Conservation (phyloP, 2,888 invertebrate species). For the Eupithecia tripunctaria region DNA sequence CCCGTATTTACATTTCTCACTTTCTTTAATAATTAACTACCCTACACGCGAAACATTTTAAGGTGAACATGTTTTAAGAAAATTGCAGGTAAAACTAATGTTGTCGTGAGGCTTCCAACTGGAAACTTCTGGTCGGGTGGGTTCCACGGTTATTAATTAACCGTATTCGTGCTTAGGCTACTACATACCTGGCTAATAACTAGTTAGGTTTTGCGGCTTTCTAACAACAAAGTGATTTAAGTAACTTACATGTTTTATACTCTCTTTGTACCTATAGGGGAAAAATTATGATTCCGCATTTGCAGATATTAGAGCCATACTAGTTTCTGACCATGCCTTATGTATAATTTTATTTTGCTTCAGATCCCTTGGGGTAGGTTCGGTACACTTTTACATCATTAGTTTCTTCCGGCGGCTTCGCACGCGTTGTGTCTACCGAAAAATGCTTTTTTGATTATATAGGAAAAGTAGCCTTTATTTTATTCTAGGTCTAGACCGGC, state of each 20-base stretch:
- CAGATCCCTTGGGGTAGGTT: too few species aligned
- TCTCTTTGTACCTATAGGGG: too few species aligned
- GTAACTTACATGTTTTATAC: neutral
- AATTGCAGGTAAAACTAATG: conserved; percentile 37
- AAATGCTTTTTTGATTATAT: too few species aligned
- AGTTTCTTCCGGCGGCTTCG: too few species aligned
- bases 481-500: too few species aligned
- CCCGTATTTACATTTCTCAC: neutral
- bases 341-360: too few species aligned
- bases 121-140: conserved; percentile 52
- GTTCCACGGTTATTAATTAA: conserved; percentile 34
- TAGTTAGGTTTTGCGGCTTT: neutral
- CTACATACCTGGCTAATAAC: conserved; percentile 2
- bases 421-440: too few species aligned
- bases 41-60: neutral
- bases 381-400: too few species aligned
- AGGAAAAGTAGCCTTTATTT: too few species aligned
- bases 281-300: too few species aligned
- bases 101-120: conserved; percentile 67
- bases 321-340: too few species aligned
- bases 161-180: conserved; percentile 18
- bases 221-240: neutral
- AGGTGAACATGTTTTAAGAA: conserved; percentile 28
- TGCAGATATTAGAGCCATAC: too few species aligned
- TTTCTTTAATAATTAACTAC: neutral